phyloP scores from a whole-genome alignment of 1,140 invertebrate species.

The Orchestia grillus region DNA sequence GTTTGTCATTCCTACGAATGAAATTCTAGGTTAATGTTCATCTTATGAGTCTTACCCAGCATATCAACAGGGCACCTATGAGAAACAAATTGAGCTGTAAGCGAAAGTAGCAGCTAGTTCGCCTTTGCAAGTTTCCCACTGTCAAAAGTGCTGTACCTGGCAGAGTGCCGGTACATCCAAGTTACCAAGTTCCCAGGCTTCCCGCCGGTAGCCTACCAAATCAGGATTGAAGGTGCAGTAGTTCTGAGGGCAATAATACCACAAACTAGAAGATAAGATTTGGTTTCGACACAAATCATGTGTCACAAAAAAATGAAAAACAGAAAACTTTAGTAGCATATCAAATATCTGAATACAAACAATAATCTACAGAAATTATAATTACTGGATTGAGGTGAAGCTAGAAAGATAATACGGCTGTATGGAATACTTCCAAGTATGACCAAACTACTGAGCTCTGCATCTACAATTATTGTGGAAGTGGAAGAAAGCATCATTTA shows the following conservation, averaged over 20 bases:
- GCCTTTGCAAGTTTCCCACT: too few relatives aligned
- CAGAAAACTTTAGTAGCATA: neutral
- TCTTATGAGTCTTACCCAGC: too few relatives aligned
- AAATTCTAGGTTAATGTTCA: too few relatives aligned
- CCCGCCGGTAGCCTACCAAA: too few relatives aligned
- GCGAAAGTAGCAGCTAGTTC: too few relatives aligned
- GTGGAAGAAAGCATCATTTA: neutral
- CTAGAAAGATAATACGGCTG: neutral
- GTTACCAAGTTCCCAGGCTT: too few relatives aligned
- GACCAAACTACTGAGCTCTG: neutral
- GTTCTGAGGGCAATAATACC: neutral
- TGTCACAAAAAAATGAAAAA: neutral
- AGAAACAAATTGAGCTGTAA: too few relatives aligned
- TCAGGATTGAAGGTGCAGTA: too few relatives aligned
- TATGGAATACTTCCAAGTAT: neutral
- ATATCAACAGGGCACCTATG: too few relatives aligned
- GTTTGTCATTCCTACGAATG: too few relatives aligned
- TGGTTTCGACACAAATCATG: conserved; percentile 34
- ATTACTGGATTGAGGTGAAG: neutral
- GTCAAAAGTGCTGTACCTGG: too few relatives aligned
- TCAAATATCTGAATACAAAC: neutral
- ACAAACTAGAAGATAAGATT: neutral
- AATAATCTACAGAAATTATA: neutral
- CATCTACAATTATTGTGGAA: neutral
- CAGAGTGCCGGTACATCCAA: too few relatives aligned